These are phyloP conservation scores for Apis florea DNA, from an alignment of 1,140 invertebrate species.

Conservation along the genomic window DNA sequence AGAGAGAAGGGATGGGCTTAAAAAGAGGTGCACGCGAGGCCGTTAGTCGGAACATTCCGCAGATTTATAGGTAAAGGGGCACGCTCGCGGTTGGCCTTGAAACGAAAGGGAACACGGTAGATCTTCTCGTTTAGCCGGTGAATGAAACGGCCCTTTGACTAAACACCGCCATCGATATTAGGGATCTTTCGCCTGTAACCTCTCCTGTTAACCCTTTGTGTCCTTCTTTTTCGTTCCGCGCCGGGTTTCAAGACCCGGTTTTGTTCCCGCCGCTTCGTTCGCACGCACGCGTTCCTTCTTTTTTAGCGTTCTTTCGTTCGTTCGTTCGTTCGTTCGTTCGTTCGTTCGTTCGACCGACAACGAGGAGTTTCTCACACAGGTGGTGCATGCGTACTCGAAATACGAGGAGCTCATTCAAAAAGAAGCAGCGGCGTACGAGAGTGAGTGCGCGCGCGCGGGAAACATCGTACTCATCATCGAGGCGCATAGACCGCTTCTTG, in stretches of 20 bases:
- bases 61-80: constrained; percentile 44
- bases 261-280: constrained; percentile 24
- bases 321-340: no score
- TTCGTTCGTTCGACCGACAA: background rate
- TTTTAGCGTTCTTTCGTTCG: background rate
- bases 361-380: constrained; percentile 32
- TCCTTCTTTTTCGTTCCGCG: constrained; percentile 14
- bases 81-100: constrained; percentile 41
- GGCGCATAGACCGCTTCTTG: background rate
- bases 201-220: constrained; percentile 31
- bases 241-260: background rate
- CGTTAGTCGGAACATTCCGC: constrained; percentile 31
- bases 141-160: constrained; percentile 50
- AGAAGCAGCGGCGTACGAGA: background rate
- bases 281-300: constrained; percentile 26
- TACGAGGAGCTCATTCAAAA: constrained; percentile 40
- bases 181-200: constrained; percentile 41
- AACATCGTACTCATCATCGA: background rate
- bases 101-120: constrained; percentile 43
- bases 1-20: background rate
- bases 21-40: constrained; percentile 34
- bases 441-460: background rate
- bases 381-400: constrained; percentile 41
- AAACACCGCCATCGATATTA: constrained; percentile 49
- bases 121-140: constrained; percentile 46